phyloP scores from a whole-genome alignment of 2,888 invertebrate genomes.

The Acleris sparsana region DNA sequence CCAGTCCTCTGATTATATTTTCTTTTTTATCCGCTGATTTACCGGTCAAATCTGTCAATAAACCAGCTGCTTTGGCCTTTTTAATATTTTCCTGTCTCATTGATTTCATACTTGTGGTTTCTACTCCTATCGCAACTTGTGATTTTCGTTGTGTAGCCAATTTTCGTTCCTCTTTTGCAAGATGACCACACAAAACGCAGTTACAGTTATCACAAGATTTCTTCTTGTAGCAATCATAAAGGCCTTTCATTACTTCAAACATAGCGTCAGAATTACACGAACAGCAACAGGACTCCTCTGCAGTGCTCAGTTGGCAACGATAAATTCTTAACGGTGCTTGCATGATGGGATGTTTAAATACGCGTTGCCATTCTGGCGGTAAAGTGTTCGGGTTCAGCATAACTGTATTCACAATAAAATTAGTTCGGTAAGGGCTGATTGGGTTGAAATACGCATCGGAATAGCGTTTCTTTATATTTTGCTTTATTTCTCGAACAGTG shows the following conservation, averaged over 20 bases:
- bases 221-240: slow-evolving; percentile 70
- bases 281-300: slow-evolving; percentile 61
- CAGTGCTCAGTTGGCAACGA: slow-evolving; percentile 54
- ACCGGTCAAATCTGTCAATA: background rate
- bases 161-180: slow-evolving; percentile 48
- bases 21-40: background rate
- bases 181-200: slow-evolving; percentile 65
- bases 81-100: background rate
- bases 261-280: slow-evolving; percentile 71
- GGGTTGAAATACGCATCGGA: background rate
- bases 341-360: slow-evolving; percentile 9
- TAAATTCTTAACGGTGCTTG: slow-evolving; percentile 43
- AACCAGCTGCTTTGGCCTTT: background rate
- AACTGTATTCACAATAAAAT: slow-evolving; percentile 7
- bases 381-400: background rate
- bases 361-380: slow-evolving; percentile 6
- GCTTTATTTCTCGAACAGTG: background rate
- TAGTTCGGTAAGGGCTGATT: background rate
- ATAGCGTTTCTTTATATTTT: background rate
- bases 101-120: slow-evolving; percentile 20
- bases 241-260: slow-evolving; percentile 73
- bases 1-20: slow-evolving; percentile 20
- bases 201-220: slow-evolving; percentile 67
- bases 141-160: slow-evolving; percentile 26
- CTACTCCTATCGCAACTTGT: slow-evolving; percentile 32